Percentiles rank a stretch among this genome's conserved stretches.
phyloP scores from a whole-genome alignment of 2,797 vertebrate genomes.

The Microtus californicus region DNA sequence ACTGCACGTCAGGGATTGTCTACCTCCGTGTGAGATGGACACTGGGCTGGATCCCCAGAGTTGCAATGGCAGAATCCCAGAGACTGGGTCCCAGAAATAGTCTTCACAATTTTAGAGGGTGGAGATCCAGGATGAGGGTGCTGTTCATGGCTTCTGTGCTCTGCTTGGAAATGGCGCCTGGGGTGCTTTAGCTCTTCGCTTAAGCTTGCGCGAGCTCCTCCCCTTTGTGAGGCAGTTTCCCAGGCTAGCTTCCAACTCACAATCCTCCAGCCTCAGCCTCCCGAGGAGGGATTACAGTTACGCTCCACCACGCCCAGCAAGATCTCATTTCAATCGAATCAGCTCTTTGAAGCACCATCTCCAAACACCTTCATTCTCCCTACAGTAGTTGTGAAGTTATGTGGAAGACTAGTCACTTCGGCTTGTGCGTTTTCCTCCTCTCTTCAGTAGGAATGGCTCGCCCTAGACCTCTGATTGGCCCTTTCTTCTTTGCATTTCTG shows the following conservation, averaged over 20 bases:
- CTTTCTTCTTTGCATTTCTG: constrained; percentile 40
- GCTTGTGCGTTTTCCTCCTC: constrained; percentile 34
- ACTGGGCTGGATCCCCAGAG: neutral
- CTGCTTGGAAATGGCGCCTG: neutral
- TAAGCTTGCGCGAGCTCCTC: rapidly evolving
- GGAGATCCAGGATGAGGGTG: neutral
- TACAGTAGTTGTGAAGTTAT: neutral
- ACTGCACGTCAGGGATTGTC: no score
- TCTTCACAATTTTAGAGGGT: neutral
- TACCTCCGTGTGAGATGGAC: neutral
- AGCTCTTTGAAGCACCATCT: neutral
- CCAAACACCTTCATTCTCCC: neutral
- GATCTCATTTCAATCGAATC: neutral
- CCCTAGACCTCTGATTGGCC: neutral
- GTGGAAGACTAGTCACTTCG: constrained; percentile 12
- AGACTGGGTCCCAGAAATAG: neutral
- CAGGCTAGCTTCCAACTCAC: neutral
- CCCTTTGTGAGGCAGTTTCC: neutral
- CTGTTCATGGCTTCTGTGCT: neutral
- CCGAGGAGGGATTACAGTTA: neutral
- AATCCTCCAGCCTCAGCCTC: neutral
- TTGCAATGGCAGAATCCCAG: neutral
- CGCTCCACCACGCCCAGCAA: neutral
- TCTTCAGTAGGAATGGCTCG: constrained; percentile 47
- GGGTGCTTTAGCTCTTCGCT: neutral